Percentiles rank a stretch among this genome's conserved stretches.
These are phyloP conservation scores for Baryphthengus martii DNA, from an alignment of 2,113 vertebrate genomes.

Conservation along the genomic window DNA sequence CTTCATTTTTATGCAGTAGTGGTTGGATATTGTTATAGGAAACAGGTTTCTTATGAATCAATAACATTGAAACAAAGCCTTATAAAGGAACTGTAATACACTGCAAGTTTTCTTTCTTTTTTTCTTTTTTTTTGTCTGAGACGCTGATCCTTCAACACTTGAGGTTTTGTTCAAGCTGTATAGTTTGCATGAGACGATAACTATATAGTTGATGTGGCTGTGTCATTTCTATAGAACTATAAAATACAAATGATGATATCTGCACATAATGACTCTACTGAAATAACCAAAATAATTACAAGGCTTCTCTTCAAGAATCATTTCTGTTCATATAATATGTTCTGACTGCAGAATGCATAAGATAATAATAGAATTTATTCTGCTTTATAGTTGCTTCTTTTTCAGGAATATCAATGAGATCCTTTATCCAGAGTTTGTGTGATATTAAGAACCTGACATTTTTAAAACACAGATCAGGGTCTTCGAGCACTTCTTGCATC, in stretches of 20 bases:
- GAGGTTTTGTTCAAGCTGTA: neutral
- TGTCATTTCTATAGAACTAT: neutral
- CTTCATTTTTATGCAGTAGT: slow-evolving; percentile 4
- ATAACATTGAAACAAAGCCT: neutral
- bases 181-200: neutral
- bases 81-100: neutral
- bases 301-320: neutral
- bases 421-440: neutral
- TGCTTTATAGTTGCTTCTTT: neutral
- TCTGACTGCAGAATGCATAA: neutral
- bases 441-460: neutral
- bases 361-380: neutral
- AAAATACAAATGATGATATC: neutral
- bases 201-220: neutral
- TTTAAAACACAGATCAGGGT: neutral
- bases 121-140: neutral
- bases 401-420: neutral
- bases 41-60: neutral
- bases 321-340: neutral
- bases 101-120: neutral
- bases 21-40: neutral
- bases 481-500: neutral
- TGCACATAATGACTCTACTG: neutral
- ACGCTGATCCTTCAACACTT: neutral
- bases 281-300: slow-evolving; percentile 12